Conservation (phyloP, 1,140 invertebrate genomes). For the Bombyx mandarina region DNA sequence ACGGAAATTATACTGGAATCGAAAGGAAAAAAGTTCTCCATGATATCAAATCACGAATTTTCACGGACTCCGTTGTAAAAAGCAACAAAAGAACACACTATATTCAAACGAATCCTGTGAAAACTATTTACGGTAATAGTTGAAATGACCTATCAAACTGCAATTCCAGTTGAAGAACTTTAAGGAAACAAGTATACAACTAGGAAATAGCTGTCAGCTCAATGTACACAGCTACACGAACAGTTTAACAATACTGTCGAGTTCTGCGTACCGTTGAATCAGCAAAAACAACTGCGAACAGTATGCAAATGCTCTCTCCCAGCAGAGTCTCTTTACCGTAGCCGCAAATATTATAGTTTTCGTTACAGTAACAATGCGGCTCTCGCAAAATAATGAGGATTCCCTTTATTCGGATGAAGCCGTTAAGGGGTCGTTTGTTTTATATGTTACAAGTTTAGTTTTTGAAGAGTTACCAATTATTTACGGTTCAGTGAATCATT, state of each 20-base stretch:
- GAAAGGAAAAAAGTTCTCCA: too few species aligned
- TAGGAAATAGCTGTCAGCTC: conserved; percentile 15
- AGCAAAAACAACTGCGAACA: conserved; percentile 47
- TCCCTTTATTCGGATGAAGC: conserved; percentile 10
- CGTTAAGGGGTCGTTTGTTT: conserved; percentile 10
- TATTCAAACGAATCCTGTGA: too few species aligned
- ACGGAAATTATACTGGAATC: too few species aligned
- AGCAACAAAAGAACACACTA: too few species aligned
- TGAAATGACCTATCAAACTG: conserved; percentile 8
- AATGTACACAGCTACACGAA: conserved; percentile 11
- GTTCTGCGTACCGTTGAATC: conserved; percentile 37
- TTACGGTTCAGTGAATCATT: too few species aligned
- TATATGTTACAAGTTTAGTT: not conserved
- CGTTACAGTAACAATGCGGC: conserved; percentile 14
- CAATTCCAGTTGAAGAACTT: conserved; percentile 11
- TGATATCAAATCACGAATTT: too few species aligned
- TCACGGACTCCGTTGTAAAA: too few species aligned
- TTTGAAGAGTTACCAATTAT: too few species aligned
- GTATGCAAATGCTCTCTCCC: conserved; percentile 45
- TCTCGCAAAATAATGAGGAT: conserved; percentile 15
- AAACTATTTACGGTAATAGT: not conserved
- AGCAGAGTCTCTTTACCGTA: not conserved
- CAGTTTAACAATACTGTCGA: conserved; percentile 33
- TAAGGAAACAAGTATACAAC: conserved; percentile 8
- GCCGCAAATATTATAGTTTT: conserved; percentile 20